Evolutionary conservation across 2,113 vertebrate genomes (phyloP), one percentile per base, ranked within the genome.

Genomic region (Polypterus bichir): DNA sequence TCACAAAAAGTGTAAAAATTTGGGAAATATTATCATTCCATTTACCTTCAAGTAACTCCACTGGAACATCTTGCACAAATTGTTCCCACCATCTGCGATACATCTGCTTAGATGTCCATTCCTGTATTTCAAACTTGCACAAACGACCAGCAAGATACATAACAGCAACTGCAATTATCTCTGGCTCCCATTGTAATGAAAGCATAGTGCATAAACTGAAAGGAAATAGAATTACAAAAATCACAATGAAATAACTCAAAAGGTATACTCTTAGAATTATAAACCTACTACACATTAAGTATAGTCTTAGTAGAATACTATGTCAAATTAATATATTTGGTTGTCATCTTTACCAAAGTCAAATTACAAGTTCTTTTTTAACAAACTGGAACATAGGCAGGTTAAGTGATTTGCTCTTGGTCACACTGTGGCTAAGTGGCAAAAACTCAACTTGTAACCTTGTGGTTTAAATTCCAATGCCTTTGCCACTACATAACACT

Each of bases 1-100:
- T 46, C 27, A 27, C 2, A 27, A 27, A 27, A 3, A 7, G 44
- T 45, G 44, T 7, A 6, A 49, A 62, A 47, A 47, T 51, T 6
- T 48, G n/a, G 3, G 4, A 52, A 48, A 48, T 4, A 11, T 59
- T 27, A 4, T 51, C 7, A 7, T 10, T 65, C 54, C 48, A 56
- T 51, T 11, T 83, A 98, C 96, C 96, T 91, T 99, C 96, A 9
- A 98, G 77, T 57, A 98, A 89, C 71, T 97, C 96, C 6, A 98
- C 96, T 0, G 96, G 96, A 9, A 99, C 96, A 3, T 99, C 96
- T 65, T 99, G 96, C 46, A 99, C 96, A 74, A 99, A 99, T 73
- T 97, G 94, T 70, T 99, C 96, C 96, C 96, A 99, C 96, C 96
- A 99, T 46, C 92, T 84, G 46, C 96, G 86, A 2, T 96, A 93